Evolutionary conservation across 2,113 vertebrate genomes (phyloP).

Genomic region (Cyrtonyx montezumae): DNA sequence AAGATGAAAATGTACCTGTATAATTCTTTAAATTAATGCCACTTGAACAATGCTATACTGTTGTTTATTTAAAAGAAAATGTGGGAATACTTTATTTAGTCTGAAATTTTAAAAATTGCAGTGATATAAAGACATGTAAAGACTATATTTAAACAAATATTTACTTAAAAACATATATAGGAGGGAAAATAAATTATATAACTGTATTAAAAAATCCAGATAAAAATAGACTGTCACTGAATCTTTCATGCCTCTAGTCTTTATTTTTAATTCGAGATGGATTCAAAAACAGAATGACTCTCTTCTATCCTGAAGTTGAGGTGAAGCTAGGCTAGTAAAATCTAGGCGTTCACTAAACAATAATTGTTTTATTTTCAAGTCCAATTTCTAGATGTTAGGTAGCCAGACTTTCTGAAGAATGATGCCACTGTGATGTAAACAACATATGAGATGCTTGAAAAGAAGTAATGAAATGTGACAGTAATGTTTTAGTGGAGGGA

Average conservation of each 20-base stretch:
- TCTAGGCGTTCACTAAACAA: not conserved
- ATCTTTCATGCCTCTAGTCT: not conserved
- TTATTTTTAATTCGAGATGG: not conserved
- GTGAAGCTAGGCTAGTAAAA: not conserved
- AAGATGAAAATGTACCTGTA: not conserved
- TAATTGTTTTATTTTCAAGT: constrained; percentile 1
- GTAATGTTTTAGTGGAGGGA: not conserved
- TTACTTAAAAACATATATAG: not conserved
- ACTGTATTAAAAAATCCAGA: not conserved
- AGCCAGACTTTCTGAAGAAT: not conserved
- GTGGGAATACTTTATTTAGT: not conserved
- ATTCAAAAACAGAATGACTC: not conserved
- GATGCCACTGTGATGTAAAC: not conserved
- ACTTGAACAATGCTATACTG: not conserved
- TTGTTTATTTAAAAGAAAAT: not conserved
- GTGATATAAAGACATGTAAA: not conserved
- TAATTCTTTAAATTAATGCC: not conserved
- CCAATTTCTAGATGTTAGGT: constrained; percentile 5
- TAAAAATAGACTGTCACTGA: not conserved
- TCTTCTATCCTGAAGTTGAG: not conserved
- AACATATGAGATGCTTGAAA: not conserved
- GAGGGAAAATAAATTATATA: not conserved
- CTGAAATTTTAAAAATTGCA: not conserved
- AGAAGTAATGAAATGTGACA: not conserved
- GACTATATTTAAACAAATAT: not conserved